phyloP scores from a whole-genome alignment of 2,797 vertebrate species.

The Antennarius maculatus region DNA sequence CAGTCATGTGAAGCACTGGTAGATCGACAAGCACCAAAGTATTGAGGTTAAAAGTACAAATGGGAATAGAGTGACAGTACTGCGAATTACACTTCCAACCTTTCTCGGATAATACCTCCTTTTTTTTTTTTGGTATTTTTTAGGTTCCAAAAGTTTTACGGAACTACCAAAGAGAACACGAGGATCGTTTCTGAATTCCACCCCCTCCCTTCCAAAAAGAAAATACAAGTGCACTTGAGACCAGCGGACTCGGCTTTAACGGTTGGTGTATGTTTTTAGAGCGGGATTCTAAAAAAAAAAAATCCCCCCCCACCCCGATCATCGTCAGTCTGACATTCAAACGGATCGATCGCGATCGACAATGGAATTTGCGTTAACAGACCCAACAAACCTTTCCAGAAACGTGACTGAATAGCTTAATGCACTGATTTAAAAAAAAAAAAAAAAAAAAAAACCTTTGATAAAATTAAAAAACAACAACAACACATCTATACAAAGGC shows the following conservation, averaged over 20 bases:
- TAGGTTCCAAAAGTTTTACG: conserved; percentile 34
- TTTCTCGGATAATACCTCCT: neutral
- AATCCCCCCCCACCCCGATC: conserved; percentile 31
- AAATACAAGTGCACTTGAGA: conserved; percentile 77
- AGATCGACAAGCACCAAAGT: conserved; percentile 51
- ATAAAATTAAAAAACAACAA: conserved; percentile 2
- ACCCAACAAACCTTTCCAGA: conserved; percentile 47
- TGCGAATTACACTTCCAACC: conserved; percentile 6
- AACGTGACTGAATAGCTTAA: conserved; percentile 78
- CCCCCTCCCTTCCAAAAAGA: no score
- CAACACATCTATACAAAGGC: conserved; percentile 55
- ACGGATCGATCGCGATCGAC: conserved; percentile 63
- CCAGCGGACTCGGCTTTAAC: conserved; percentile 58
- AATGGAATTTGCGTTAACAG: conserved; percentile 60
- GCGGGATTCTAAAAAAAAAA: conserved; percentile 25
- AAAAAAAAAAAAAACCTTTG: conserved; percentile 27
- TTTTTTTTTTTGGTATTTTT: conserved; percentile 37
- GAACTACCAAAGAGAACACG: conserved; percentile 47
- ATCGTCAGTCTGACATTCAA: conserved; percentile 53
- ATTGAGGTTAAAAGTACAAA: conserved; percentile 23
- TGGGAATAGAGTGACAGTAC: conserved; percentile 2
- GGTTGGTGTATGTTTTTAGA: conserved; percentile 40
- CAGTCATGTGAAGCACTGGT: conserved; percentile 40
- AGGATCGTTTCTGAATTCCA: conserved; percentile 36
- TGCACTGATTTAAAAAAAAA: conserved; percentile 70